phyloP scores from a whole-genome alignment of 2,113 vertebrate genomes.

The Microcebus jonahi region DNA sequence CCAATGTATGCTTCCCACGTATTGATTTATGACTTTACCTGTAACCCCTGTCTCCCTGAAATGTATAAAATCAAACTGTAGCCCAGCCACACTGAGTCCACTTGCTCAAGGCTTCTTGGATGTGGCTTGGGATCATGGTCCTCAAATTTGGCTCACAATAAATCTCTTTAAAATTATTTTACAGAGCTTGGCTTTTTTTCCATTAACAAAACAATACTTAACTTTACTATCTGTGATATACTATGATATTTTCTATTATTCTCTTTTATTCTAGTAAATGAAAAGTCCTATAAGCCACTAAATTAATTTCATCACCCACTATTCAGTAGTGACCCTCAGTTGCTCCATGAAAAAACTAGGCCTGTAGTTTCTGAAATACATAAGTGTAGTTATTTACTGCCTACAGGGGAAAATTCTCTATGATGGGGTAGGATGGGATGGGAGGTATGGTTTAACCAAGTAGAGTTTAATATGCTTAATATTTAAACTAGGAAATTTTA shows the following conservation, averaged over 20 bases:
- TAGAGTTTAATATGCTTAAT: background rate
- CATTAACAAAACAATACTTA: background rate
- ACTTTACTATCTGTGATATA: background rate
- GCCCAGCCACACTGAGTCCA: too few relatives aligned
- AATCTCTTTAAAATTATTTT: too few relatives aligned
- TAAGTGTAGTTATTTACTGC: background rate
- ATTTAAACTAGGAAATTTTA: constrained; percentile 25
- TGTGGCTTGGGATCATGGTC: too few relatives aligned
- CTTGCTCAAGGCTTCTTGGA: too few relatives aligned
- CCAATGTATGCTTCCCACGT: too few relatives aligned
- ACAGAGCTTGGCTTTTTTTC: too few relatives aligned
- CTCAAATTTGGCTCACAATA: too few relatives aligned
- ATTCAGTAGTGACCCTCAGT: background rate
- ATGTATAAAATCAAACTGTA: too few relatives aligned
- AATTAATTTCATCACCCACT: background rate
- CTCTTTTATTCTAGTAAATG: constrained; percentile 17
- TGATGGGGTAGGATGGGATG: background rate
- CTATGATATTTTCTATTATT: background rate
- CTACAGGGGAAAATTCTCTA: background rate
- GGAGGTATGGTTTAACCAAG: background rate
- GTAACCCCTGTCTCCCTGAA: too few relatives aligned
- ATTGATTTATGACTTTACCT: too few relatives aligned
- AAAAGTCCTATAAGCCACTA: background rate
- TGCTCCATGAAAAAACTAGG: background rate
- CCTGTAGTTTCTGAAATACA: background rate